Evolutionary conservation across 2,797 vertebrate genomes (phyloP), one percentile per base, ranked within the genome.

Genomic region (Heterohyrax brucei): DNA sequence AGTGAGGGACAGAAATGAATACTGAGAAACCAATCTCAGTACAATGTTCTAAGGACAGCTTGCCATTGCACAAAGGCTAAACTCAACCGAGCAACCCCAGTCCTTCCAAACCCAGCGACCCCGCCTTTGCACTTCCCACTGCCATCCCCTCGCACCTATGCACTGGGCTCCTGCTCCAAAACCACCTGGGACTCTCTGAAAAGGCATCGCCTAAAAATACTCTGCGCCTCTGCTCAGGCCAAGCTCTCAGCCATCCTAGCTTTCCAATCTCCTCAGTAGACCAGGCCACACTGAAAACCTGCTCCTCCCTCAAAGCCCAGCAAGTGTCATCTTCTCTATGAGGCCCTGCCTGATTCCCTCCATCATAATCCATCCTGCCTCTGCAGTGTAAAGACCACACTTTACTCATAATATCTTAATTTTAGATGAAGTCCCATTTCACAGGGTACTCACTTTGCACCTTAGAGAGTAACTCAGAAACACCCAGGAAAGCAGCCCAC

Each of bases 341-440:
- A 93, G 90, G 5, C 13, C 50, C 70, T 56, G 21, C 26, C 66
- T 24, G 76, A 77, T 4, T 80, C 10, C 50, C 6, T 44, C 83
- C 28, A n/a, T 44, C 21, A 78, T 70, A 85, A 73, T 78, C 2
- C 81, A 50, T 8, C 10, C 33, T 44, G 48, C 14, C 10, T 30
- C 10, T 8, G 64, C 4, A 5, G 59, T 13, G 16, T 19, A 87
- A 4, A 82, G 24, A 82, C 33, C 16, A 73, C 33, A 92, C 30
- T 86, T 77, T 59, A 95, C 53, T 91, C 82, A 18, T 13, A 77
- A 18, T 12, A 81, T 33, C 24, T 88, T 80, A 33, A 39, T 22
- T 56, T 30, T 22, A n/a, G 79, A 73, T 48, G 44, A 95, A 59
- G 5, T 62, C n/a, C 22, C 18, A 78, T 75, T 76, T 86, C 62